These are phyloP conservation scores for Mycetomoellerius zeteki DNA, from an alignment of 1,140 invertebrate species.

Conservation along the genomic window DNA sequence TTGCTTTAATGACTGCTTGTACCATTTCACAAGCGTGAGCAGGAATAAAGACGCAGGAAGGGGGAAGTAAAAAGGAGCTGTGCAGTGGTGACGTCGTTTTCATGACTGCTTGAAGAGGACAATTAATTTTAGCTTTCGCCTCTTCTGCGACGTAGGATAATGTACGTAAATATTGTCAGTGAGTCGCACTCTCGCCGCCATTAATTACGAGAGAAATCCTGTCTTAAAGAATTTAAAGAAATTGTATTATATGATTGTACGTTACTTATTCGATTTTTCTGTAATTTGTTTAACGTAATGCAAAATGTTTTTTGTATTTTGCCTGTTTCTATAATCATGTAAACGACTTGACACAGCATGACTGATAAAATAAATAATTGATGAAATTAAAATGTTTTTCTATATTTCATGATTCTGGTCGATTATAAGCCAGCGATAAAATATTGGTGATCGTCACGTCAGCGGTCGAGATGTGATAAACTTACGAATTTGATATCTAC, in stretches of 20 bases:
- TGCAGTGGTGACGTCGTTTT: conserved; percentile 50
- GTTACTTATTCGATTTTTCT: neutral
- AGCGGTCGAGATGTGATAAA: conserved; percentile 1
- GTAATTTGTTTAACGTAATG: neutral
- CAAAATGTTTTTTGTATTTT: neutral
- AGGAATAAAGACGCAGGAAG: conserved; percentile 32
- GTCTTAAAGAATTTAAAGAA: conserved; percentile 36
- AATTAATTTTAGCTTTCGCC: conserved; percentile 59
- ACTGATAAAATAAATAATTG: neutral
- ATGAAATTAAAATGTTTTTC: conserved; percentile 45
- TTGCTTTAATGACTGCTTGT: conserved; percentile 39
- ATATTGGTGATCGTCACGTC: neutral
- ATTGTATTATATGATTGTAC: neutral
- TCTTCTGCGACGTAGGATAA: conserved; percentile 17
- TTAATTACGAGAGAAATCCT: conserved; percentile 36
- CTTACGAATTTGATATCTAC: neutral
- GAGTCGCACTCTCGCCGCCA: conserved; percentile 5
- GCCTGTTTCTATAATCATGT: neutral
- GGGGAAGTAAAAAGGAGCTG: conserved; percentile 33
- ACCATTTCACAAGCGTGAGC: conserved; percentile 24
- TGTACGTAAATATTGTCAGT: conserved; percentile 39
- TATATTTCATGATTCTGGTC: conserved; percentile 43
- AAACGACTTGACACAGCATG: neutral
- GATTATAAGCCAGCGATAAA: neutral
- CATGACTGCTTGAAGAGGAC: conserved; percentile 36